These are phyloP conservation scores for Pterostichus madidus DNA, from an alignment of 2,888 invertebrate genomes.

Conservation along the genomic window DNA sequence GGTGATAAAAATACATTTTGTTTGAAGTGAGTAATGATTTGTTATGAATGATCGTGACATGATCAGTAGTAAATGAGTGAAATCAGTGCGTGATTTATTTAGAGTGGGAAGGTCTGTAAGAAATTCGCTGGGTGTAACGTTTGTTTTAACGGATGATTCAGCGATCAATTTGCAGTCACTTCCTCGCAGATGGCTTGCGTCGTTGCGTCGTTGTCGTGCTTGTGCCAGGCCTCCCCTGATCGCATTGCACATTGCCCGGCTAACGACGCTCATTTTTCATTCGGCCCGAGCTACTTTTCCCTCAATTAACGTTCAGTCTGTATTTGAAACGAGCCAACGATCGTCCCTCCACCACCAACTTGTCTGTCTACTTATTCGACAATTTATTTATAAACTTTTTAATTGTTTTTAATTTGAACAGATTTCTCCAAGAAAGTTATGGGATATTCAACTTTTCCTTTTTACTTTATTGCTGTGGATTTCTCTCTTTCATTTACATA, in stretches of 20 bases:
- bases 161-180: constrained; percentile 56
- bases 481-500: constrained; percentile 32
- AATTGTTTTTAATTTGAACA: constrained; percentile 51
- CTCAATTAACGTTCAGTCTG: constrained; percentile 55
- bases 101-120: constrained; percentile 11
- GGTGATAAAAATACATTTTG: too few species aligned
- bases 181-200: constrained; percentile 41
- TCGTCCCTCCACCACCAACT: constrained; percentile 31
- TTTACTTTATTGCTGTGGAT: constrained; percentile 18
- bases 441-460: constrained; percentile 39
- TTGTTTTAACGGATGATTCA: constrained; percentile 45
- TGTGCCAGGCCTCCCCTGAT: constrained; percentile 23
- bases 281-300: constrained; percentile 55
- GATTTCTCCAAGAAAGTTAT: constrained; percentile 33
- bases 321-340: constrained; percentile 36
- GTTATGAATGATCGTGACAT: not conserved
- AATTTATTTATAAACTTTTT: constrained; percentile 54
- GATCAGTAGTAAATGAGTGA: not conserved
- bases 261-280: constrained; percentile 58
- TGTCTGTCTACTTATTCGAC: constrained; percentile 50
- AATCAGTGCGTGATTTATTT: not conserved
- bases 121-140: constrained; percentile 48
- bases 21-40: not conserved
- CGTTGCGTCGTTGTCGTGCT: constrained; percentile 38
- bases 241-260: constrained; percentile 58